Evolutionary conservation across 2,113 vertebrate genomes (phyloP).

Genomic region (Salvelinus alpinus): DNA sequence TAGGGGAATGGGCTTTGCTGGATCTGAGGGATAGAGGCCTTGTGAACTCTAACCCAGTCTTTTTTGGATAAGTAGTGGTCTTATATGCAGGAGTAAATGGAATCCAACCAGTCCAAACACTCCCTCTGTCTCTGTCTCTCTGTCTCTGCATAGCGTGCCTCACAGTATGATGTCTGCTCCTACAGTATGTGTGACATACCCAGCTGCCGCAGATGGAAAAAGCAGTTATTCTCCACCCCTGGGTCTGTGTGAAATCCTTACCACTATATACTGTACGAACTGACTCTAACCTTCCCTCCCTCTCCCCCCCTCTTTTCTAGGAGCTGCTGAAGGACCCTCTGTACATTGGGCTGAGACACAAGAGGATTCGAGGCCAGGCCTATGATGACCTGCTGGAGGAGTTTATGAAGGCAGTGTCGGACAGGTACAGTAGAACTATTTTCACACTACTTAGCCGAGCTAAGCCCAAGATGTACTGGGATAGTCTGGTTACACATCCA

Average conservation of each 20-base stretch:
- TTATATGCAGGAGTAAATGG: not conserved
- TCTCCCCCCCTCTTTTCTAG: conserved; percentile 57
- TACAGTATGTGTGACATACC: not conserved
- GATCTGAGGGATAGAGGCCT: not conserved
- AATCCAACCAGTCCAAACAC: not conserved
- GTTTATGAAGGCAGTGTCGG: conserved; percentile 94
- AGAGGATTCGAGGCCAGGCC: conserved; percentile 85
- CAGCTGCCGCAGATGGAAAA: not conserved
- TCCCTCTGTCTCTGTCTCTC: no score
- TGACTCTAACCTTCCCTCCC: not conserved
- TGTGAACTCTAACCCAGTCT: not conserved
- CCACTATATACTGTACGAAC: not conserved
- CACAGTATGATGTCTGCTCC: not conserved
- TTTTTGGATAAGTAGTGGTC: not conserved
- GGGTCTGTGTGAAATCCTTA: not conserved
- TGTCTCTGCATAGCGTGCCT: not conserved
- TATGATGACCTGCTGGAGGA: conserved; percentile 94
- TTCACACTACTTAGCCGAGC: not conserved
- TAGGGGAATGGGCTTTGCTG: not conserved
- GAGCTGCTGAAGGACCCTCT: conserved; percentile 88
- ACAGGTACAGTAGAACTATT: conserved; percentile 73
- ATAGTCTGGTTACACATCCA: no score
- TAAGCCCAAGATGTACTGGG: no score
- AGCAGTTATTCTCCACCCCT: not conserved
- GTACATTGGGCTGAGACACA: conserved; percentile 93